These are phyloP conservation scores for Apoda limacodes DNA, from an alignment of 2,888 invertebrate genomes.

Conservation along the genomic window DNA sequence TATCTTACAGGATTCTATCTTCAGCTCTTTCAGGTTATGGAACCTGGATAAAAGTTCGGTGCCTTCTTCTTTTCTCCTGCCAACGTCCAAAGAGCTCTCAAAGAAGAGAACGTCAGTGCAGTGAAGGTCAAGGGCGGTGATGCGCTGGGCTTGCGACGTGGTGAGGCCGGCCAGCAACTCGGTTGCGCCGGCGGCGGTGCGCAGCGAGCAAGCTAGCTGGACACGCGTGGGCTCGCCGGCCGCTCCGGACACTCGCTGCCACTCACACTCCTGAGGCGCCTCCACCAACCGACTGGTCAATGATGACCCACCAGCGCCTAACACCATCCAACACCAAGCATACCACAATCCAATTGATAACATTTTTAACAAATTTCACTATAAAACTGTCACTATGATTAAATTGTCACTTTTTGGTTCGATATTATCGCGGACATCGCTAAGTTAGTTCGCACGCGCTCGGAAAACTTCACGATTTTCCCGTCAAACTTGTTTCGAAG, in stretches of 20 bases:
- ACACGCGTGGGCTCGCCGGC: constrained; percentile 68
- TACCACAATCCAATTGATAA: constrained; percentile 59
- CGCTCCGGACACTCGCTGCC: constrained; percentile 70
- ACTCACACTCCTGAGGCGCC: constrained; percentile 79
- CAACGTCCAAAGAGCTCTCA: constrained; percentile 76
- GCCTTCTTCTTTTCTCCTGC: constrained; percentile 60
- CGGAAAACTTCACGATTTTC: constrained; percentile 64
- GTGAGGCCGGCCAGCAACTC: constrained; percentile 74
- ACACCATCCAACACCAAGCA: constrained; percentile 46
- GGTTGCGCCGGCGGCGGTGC: constrained; percentile 74
- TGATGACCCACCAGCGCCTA: constrained; percentile 51
- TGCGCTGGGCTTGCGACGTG: constrained; percentile 75
- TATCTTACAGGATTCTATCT: constrained; percentile 83
- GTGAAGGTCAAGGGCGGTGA: constrained; percentile 75
- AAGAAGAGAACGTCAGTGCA: constrained; percentile 80
- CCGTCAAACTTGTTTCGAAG: constrained; percentile 69
- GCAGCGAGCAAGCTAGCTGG: constrained; percentile 73
- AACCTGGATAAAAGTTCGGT: constrained; percentile 72
- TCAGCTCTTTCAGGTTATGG: constrained; percentile 74
- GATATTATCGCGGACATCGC: constrained; percentile 57
- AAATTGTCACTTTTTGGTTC: constrained; percentile 55
- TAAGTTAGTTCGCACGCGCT: constrained; percentile 50
- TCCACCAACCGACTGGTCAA: constrained; percentile 69
- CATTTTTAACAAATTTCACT: constrained; percentile 59
- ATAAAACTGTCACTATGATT: constrained; percentile 55